Base-by-base conservation (phyloP, 92 coral and sea anemone species). In the Paramuricea clavata region DNA sequence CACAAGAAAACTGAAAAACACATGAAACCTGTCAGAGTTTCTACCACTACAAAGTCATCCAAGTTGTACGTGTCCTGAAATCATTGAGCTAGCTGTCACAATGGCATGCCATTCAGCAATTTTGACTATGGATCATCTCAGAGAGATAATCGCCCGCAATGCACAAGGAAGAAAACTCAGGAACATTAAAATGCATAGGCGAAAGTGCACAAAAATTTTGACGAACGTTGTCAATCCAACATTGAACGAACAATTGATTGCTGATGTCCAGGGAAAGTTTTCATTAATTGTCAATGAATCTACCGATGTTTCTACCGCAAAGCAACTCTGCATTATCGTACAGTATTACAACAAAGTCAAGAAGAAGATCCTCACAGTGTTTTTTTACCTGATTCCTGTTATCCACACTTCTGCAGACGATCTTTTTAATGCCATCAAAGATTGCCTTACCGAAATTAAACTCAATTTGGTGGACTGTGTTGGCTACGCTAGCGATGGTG, bases 1-100 rank as follows among this genome's bases (percentile, higher is more conserved):
- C 82, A 76, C 82, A 35, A 76, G 49, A 49, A 56, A 49, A 76
- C 82, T 56, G 84, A 59, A 35, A 79, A 79, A 64, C 84, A 79
- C 72, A 28, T 30, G 70, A 35, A 64, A 33, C 72, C 28, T 13
- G 84, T 64, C 70, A 79, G 56, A 64, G 28, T 54, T 32, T 54
- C 71, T 59, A 54, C 39, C 56, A 52, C 72, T 30, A 54, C 74
- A 47, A 33, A 71, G 49, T 21, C 77, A 32, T 71, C 26, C 44
- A 71, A 33, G 77, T 71, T 2, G 77, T 32, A 71, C 77, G 77
- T 33, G 84, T 79, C 47, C 77, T 21, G 49, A 71, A 71, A n/a
- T n/a, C n/a, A n/a, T n/a, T n/a, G n/a, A 36, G 84, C 26, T 30
- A 49, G 28, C 2, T 73, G 56, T 30, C 47, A 79, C 44, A 79